phyloP scores from a whole-genome alignment of 2,113 vertebrate species.

The Bettongia penicillata region DNA sequence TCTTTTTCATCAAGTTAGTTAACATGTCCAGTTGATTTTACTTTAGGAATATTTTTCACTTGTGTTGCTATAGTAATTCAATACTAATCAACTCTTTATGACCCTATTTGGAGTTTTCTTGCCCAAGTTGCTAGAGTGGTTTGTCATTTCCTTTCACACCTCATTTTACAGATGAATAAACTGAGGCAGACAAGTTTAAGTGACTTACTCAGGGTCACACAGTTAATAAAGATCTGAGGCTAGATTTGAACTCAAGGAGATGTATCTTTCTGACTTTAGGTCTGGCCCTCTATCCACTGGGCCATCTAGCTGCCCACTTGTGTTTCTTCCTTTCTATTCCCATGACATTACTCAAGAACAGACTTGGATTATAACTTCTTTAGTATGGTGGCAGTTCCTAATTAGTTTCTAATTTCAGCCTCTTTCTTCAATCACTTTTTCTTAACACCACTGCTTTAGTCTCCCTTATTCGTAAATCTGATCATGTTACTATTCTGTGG shows the following conservation, averaged over 20 bases:
- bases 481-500: not conserved
- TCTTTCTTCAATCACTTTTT: not conserved
- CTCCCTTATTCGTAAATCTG: not conserved
- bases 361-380: not conserved
- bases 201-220: not conserved
- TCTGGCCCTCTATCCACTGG: not conserved
- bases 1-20: not conserved
- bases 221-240: not conserved
- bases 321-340: not conserved
- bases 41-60: not conserved
- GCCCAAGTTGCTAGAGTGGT: not conserved
- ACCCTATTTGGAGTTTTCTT: not conserved
- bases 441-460: not conserved
- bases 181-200: not conserved
- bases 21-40: not conserved
- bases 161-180: not conserved
- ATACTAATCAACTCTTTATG: not conserved
- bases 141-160: not conserved
- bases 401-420: not conserved
- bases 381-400: not conserved
- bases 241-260: not conserved
- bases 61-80: not conserved
- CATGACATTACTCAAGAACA: not conserved
- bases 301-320: not conserved
- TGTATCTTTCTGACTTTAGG: not conserved